Conservation (phyloP, 2,888 invertebrate genomes). For the Noctua comes region DNA sequence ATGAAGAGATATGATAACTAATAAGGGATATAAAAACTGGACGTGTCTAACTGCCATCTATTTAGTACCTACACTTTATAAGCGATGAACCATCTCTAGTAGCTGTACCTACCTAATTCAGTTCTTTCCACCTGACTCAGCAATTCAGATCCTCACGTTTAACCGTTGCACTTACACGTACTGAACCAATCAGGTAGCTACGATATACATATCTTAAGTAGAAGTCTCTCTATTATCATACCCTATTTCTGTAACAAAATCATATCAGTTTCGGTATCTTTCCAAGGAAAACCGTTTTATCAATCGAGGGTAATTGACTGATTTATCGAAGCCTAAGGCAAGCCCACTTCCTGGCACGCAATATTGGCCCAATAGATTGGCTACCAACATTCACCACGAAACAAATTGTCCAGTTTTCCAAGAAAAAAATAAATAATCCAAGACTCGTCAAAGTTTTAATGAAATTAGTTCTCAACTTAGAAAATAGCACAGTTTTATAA, state of each 20-base stretch:
- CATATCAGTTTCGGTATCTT: constrained; percentile 50
- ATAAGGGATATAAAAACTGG: neutral
- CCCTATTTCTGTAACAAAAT: constrained; percentile 36
- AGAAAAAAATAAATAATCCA: constrained; percentile 20
- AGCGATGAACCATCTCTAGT: neutral
- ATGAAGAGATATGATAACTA: neutral
- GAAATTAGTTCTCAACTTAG: constrained; percentile 63
- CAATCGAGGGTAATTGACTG: constrained; percentile 60
- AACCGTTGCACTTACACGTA: neutral
- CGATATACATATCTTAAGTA: neutral
- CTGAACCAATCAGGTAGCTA: constrained; percentile 3
- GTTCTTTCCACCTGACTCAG: neutral
- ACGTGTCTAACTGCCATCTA: neutral
- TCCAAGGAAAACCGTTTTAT: constrained; percentile 54
- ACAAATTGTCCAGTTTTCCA: constrained; percentile 10
- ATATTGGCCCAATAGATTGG: constrained; percentile 44
- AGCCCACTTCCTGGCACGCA: constrained; percentile 49
- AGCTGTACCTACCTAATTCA: neutral
- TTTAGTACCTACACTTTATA: neutral
- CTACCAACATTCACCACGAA: constrained; percentile 36
- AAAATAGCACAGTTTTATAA: constrained; percentile 61
- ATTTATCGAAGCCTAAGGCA: constrained; percentile 56
- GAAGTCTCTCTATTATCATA: constrained; percentile 1
- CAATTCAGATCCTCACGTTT: neutral
- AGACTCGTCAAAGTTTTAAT: constrained; percentile 56